These are phyloP conservation scores for Orientallactaga sibirica DNA, from an alignment of 2,797 vertebrate species.

Conservation along the genomic window DNA sequence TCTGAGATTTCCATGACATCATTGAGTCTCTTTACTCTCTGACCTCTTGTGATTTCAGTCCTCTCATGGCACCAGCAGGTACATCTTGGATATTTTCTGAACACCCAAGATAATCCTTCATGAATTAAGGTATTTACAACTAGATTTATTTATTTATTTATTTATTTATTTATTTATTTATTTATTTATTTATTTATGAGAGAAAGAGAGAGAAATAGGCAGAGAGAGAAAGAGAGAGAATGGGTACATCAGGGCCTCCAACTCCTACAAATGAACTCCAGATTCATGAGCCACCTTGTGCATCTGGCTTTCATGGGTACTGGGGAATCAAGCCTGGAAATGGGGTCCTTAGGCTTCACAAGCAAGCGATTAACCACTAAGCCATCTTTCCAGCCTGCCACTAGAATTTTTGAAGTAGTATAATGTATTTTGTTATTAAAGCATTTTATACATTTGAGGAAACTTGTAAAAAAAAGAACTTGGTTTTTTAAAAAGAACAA, in stretches of 20 bases:
- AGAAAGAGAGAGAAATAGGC: too few relatives aligned
- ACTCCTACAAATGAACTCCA: too few relatives aligned
- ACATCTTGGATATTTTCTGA: neutral
- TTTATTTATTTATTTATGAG: too few relatives aligned
- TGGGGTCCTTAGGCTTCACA: too few relatives aligned
- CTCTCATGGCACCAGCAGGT: neutral
- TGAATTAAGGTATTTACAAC: neutral
- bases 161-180: too few relatives aligned
- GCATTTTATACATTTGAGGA: neutral
- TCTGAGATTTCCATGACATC: neutral
- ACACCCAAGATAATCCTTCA: neutral
- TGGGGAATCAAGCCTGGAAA: too few relatives aligned
- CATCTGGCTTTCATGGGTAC: too few relatives aligned
- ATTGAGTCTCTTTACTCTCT: neutral
- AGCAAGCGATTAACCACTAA: too few relatives aligned
- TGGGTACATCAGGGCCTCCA: too few relatives aligned
- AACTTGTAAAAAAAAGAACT: neutral
- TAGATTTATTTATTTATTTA: neutral
- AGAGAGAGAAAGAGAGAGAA: too few relatives aligned
- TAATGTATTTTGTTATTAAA: neutral
- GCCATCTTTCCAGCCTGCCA: too few relatives aligned
- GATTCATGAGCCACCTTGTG: too few relatives aligned
- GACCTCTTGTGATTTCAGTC: neutral
- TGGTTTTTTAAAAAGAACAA: neutral
- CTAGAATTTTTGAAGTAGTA: neutral